A percentile compares a stretch with the other conserved stretches of the same genome.
These are phyloP conservation scores for Drosophila melanica DNA, from an alignment of 1,140 invertebrate species.

Conservation along the genomic window DNA sequence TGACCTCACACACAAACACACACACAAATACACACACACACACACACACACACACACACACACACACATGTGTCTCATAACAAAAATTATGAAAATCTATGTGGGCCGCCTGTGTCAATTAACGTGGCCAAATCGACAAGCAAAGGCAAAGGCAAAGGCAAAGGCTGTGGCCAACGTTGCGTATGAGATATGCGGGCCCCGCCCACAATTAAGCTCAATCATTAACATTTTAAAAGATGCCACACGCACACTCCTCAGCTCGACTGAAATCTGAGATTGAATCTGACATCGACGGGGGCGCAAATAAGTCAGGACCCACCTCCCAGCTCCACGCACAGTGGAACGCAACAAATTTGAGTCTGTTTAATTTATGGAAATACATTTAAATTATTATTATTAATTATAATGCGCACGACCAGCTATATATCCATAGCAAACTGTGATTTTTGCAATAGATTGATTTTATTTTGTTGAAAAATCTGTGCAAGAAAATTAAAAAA, in stretches of 20 bases:
- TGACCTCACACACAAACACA: slow-evolving; percentile 32
- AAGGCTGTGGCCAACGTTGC: slow-evolving; percentile 37
- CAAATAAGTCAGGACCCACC: neutral
- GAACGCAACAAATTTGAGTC: no score
- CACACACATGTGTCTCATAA: slow-evolving; percentile 44
- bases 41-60: neutral
- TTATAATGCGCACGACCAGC: no score
- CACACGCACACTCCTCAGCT: slow-evolving; percentile 3
- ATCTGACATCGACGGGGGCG: slow-evolving; percentile 3
- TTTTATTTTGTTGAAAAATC: no score
- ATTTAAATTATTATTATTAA: no score
- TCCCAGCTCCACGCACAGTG: neutral
- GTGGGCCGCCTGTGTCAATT: slow-evolving; percentile 64
- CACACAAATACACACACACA: neutral
- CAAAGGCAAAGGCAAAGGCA: neutral
- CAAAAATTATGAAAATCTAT: slow-evolving; percentile 78
- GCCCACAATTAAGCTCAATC: slow-evolving; percentile 31
- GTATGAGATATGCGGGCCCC: slow-evolving; percentile 53
- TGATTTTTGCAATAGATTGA: no score
- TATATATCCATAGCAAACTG: no score
- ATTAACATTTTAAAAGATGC: slow-evolving; percentile 46
- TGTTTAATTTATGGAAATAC: no score
- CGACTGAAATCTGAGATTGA: slow-evolving; percentile 4
- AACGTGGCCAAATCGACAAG: slow-evolving; percentile 46
- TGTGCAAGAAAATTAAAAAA: no score